These are phyloP conservation scores for Scaptomyza flava DNA, from an alignment of 2,888 invertebrate genomes.

Conservation along the genomic window DNA sequence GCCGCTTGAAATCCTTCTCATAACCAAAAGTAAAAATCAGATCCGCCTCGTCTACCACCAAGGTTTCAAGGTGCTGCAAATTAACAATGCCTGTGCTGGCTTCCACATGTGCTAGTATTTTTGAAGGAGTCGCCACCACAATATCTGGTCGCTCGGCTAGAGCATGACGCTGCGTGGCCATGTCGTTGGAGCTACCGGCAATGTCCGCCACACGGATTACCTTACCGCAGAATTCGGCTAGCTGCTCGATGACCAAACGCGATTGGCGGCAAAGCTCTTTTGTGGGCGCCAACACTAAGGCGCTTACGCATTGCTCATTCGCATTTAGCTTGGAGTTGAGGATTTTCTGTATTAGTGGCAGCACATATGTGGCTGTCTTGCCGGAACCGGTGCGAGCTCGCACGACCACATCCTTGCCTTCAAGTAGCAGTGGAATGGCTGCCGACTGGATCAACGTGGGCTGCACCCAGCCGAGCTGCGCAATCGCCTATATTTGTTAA, in stretches of 20 bases:
- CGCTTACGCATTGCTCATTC: conserved; percentile 89
- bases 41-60: conserved; percentile 99
- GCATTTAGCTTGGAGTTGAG: conserved; percentile 90
- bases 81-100: conserved; percentile 89
- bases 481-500: conserved; percentile 90
- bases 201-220: conserved; percentile 94
- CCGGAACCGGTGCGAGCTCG: conserved; percentile 98
- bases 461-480: conserved; percentile 93
- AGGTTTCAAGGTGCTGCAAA: conserved; percentile 91
- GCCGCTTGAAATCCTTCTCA: conserved; percentile 82
- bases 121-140: conserved; percentile 94
- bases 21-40: conserved; percentile 97
- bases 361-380: conserved; percentile 97
- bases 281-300: conserved; percentile 94
- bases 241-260: conserved; percentile 88
- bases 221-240: conserved; percentile 93
- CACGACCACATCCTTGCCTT: conserved; percentile 98
- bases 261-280: conserved; percentile 96
- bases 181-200: conserved; percentile 88
- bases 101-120: conserved; percentile 91
- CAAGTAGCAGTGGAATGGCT: conserved; percentile 95
- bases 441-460: conserved; percentile 98
- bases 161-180: conserved; percentile 89
- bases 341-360: conserved; percentile 97
- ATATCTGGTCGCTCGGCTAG: conserved; percentile 95